A percentile compares a stretch with the other conserved stretches of the same genome.
Conservation (phyloP, 2,888 invertebrate genomes). For the Stenodera caucasica region DNA sequence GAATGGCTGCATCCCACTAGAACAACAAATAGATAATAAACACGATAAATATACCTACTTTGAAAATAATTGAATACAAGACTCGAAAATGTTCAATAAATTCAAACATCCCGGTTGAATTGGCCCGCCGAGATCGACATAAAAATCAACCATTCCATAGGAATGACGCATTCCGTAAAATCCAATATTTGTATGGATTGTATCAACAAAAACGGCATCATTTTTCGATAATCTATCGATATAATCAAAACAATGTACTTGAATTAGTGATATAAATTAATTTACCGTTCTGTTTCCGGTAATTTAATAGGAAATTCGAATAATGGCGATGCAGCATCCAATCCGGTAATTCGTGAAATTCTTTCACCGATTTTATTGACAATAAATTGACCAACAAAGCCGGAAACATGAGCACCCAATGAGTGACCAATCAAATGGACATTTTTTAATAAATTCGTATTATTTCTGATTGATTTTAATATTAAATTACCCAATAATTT, state of each 20-base stretch:
- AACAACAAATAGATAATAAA: neutral
- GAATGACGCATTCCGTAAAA: constrained; percentile 34
- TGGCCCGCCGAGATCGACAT: constrained; percentile 36
- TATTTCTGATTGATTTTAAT: constrained; percentile 25
- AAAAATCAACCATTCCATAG: constrained; percentile 33
- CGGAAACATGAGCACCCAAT: constrained; percentile 37
- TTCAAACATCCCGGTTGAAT: constrained; percentile 34
- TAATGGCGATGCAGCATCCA: constrained; percentile 38
- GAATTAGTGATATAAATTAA: too few relatives aligned
- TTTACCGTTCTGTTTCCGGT: constrained; percentile 10
- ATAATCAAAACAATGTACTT: too few relatives aligned
- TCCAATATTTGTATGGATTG: constrained; percentile 38
- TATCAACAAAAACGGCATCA: constrained; percentile 36
- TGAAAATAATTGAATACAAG: too few relatives aligned
- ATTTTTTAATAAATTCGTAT: constrained; percentile 27
- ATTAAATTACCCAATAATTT: constrained; percentile 32
- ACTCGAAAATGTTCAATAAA: constrained; percentile 31
- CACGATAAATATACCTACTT: neutral
- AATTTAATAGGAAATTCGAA: constrained; percentile 35
- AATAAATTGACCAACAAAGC: constrained; percentile 35
- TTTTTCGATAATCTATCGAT: constrained; percentile 27
- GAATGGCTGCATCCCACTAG: constrained; percentile 35
- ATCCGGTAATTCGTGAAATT: constrained; percentile 37
- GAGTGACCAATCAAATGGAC: constrained; percentile 40
- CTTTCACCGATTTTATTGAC: constrained; percentile 23